These are phyloP conservation scores for Gymnorhina tibicen DNA, from an alignment of 2,113 vertebrate genomes.

Conservation along the genomic window DNA sequence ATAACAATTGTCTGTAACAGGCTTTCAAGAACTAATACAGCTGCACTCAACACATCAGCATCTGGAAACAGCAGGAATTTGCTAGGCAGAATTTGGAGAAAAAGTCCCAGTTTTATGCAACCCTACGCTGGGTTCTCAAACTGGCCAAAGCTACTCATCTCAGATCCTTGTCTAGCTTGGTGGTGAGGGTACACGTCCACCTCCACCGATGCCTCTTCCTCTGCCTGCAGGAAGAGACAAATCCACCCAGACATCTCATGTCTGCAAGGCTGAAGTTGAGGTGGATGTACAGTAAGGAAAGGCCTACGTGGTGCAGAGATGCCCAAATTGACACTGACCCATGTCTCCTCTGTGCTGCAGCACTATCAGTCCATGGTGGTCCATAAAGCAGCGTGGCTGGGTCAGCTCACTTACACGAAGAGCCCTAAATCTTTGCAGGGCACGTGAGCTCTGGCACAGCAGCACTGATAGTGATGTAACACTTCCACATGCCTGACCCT, in stretches of 20 bases:
- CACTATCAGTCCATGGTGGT: neutral
- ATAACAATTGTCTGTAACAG: neutral
- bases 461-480: neutral
- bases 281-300: neutral
- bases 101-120: neutral
- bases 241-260: neutral
- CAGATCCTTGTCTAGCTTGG: neutral
- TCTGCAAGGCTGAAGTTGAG: neutral
- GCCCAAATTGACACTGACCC: neutral
- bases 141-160: neutral
- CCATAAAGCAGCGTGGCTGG: neutral
- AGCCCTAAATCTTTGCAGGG: neutral
- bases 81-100: neutral
- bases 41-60: neutral
- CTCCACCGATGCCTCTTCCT: neutral
- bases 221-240: neutral
- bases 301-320: neutral
- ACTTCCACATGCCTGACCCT: neutral
- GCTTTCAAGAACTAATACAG: neutral
- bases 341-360: neutral
- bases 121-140: neutral
- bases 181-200: neutral
- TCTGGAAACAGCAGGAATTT: neutral
- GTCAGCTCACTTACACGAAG: neutral
- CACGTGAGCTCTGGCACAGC: neutral